Evolutionary conservation across 2,797 vertebrate species (phyloP), one percentile per base, ranked within the genome.

Genomic region (Crypturellus tataupa): DNA sequence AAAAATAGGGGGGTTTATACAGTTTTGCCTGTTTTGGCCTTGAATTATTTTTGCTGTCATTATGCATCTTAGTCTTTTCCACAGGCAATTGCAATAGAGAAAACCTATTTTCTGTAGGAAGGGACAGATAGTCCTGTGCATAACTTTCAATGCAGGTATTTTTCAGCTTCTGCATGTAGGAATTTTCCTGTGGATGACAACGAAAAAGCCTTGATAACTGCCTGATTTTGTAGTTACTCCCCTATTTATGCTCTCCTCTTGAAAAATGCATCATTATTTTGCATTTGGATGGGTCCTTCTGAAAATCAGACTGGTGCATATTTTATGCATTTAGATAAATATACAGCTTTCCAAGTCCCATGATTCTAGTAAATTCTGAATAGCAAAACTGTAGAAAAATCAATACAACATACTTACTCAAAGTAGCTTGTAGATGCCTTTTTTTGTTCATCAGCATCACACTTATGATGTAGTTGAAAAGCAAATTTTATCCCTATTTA

Each of bases 401-500:
- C n/a, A 63, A 23, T 95, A 47, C 68, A 64, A 73, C 63, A 86
- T 24, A 70, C 83, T 15, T 15, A 39, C 60, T 80, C 71, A 69
- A 65, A 73, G n/a, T 9, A 16, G 44, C 17, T 4, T 2, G 2
- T 17, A 35, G 7, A 27, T 23, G 40, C 21, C 51, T 42, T 64
- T 58, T 59, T 12, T 80, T 64, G 12, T 35, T 83, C 78, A 53
- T 67, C 67, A 62, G 64, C 20, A 8, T 84, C 3, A 0, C 89
- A 84, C 92, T 91, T 93, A 93, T 94, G 84, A 92, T 64, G 62
- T 42, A 39, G 59, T 75, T 62, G 23, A 94, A 90, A 85, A 93
- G 76, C 94, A 96, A 90, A 85, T 90, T 95, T 78, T 44, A 80
- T 80, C 53, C 71, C 49, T 84, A 49, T 94, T 91, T 95, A 63